phyloP scores from a whole-genome alignment of 2,113 vertebrate species.

The Crotalus tigris region DNA sequence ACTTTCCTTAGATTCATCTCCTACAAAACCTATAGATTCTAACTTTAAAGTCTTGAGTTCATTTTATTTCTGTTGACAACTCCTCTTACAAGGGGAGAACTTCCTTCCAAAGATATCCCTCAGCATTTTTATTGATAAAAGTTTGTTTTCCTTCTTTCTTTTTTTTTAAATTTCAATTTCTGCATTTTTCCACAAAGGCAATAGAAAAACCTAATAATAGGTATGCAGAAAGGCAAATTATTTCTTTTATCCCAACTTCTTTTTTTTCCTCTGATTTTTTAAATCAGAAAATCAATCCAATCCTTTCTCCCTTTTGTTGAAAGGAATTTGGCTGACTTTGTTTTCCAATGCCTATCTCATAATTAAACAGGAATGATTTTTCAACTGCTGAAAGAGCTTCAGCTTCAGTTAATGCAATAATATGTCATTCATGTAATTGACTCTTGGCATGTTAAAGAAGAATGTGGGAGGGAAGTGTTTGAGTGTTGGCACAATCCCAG shows the following conservation, averaged over 20 bases:
- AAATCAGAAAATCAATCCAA: background rate
- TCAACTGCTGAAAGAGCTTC: background rate
- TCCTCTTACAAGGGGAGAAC: background rate
- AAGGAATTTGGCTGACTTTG: background rate
- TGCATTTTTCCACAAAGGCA: background rate
- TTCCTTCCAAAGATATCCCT: background rate
- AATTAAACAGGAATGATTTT: background rate
- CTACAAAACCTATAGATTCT: background rate
- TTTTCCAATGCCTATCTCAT: background rate
- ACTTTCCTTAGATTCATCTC: background rate
- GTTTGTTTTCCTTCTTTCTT: background rate
- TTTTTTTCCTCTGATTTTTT: background rate
- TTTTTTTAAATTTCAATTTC: background rate
- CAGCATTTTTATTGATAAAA: background rate
- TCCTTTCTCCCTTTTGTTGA: background rate
- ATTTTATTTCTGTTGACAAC: background rate
- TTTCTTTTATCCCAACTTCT: background rate
- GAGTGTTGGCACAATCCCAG: background rate
- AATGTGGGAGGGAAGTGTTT: background rate
- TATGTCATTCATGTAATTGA: background rate
- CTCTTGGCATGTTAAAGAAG: background rate
- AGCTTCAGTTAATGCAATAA: background rate
- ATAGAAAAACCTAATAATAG: background rate
- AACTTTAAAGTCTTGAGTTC: background rate
- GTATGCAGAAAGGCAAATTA: background rate